phyloP scores from a whole-genome alignment of 1,140 invertebrate species.

The Samia ricini region DNA sequence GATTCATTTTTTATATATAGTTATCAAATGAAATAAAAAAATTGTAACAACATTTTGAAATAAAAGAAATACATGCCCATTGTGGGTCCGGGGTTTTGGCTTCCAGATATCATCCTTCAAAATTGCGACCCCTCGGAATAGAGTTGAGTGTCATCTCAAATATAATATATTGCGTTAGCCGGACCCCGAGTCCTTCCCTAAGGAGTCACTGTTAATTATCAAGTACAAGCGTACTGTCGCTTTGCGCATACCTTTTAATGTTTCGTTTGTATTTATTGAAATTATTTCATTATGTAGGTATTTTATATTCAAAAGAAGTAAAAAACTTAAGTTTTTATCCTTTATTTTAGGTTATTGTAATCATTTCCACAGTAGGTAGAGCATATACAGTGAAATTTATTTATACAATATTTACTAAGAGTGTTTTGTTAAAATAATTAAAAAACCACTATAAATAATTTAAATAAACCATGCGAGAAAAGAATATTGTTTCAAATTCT shows the following conservation, averaged over 20 bases:
- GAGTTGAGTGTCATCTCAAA: conserved; percentile 60
- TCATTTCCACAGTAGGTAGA: too few relatives aligned
- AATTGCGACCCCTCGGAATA: conserved; percentile 28
- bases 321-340: too few relatives aligned
- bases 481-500: too few relatives aligned
- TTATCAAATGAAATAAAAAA: too few relatives aligned
- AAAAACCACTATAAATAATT: too few relatives aligned
- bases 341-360: too few relatives aligned
- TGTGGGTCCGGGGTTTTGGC: neutral
- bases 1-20: too few relatives aligned
- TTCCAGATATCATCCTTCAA: conserved; percentile 61
- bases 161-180: conserved; percentile 67
- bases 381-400: too few relatives aligned
- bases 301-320: too few relatives aligned
- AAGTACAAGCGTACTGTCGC: conserved; percentile 57
- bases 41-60: neutral
- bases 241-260: conserved; percentile 55
- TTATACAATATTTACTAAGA: too few relatives aligned
- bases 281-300: conserved; percentile 3
- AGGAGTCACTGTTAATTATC: conserved; percentile 69
- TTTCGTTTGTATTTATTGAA: conserved; percentile 53
- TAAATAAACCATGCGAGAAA: too few relatives aligned
- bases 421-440: too few relatives aligned
- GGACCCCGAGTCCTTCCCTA: conserved; percentile 54
- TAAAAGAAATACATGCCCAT: neutral